Conservation (phyloP, 2,888 invertebrate genomes). For the Drosophila borealis region DNA sequence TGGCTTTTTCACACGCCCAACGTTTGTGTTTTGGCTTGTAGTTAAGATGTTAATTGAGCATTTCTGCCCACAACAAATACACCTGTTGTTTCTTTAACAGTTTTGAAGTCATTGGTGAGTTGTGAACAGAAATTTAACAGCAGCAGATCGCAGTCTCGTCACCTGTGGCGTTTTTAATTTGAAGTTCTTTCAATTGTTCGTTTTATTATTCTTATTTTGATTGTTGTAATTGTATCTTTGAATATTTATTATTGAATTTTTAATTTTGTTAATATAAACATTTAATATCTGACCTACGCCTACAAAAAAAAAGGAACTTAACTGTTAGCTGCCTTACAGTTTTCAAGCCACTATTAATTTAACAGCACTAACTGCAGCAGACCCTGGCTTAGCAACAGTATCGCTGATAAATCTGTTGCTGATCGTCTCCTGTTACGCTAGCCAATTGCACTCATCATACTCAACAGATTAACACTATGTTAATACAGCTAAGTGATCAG, state of each 20-base stretch:
- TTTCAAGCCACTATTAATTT: neutral
- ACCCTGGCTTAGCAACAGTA: neutral
- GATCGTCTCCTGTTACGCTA: too few species aligned
- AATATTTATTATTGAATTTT: neutral
- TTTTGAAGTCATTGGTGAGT: neutral
- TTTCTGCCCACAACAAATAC: neutral
- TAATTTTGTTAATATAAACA: neutral
- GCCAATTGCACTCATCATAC: neutral
- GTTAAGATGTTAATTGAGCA: constrained; percentile 6
- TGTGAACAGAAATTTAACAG: too few species aligned
- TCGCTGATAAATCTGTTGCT: neutral
- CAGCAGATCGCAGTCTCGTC: too few species aligned
- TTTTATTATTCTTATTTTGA: too few species aligned
- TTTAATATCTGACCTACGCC: too few species aligned
- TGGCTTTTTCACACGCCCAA: constrained; percentile 22
- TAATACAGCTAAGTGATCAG: neutral
- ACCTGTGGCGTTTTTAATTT: too few species aligned
- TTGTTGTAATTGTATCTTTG: too few species aligned
- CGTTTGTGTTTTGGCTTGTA: constrained; percentile 7
- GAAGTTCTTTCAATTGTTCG: too few species aligned
- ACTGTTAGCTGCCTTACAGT: neutral
- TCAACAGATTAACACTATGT: neutral
- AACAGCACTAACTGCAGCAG: neutral
- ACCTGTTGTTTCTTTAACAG: neutral
- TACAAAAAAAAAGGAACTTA: neutral